Percentiles rank a stretch among this genome's conserved stretches.
phyloP scores from a whole-genome alignment of 1,140 invertebrate species.

The Papilio xuthus region DNA sequence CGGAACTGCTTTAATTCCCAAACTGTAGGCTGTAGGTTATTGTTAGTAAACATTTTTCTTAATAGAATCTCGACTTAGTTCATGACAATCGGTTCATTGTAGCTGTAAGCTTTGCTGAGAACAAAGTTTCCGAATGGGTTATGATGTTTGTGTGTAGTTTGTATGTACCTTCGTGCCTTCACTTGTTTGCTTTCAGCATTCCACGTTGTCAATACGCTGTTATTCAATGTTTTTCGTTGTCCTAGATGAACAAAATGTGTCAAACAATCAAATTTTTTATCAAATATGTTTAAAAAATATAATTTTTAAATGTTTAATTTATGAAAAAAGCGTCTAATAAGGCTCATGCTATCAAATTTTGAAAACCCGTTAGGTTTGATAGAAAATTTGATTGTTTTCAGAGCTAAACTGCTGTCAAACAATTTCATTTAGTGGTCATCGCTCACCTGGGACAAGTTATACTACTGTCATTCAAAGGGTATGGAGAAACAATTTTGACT shows the following conservation, averaged over 20 bases:
- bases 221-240: slow-evolving; percentile 47
- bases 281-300: no score
- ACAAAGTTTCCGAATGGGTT: slow-evolving; percentile 38
- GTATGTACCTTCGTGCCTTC: slow-evolving; percentile 74
- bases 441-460: slow-evolving; percentile 17
- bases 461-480: slow-evolving; percentile 26
- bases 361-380: no score
- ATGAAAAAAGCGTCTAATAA: no score
- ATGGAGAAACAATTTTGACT: slow-evolving; percentile 14
- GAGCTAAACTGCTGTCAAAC: no score
- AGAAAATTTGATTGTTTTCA: no score
- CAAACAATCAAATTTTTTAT: not conserved
- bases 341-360: no score
- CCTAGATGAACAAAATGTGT: not conserved
- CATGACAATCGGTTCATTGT: slow-evolving; percentile 31
- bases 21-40: not conserved
- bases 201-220: slow-evolving; percentile 49
- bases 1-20: slow-evolving; percentile 32
- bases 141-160: slow-evolving; percentile 65
- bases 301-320: no score
- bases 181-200: slow-evolving; percentile 72
- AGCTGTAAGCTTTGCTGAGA: slow-evolving; percentile 41
- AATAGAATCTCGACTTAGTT: slow-evolving; percentile 30
- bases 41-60: slow-evolving; percentile 35
- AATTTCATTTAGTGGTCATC: not conserved